Percentiles rank a stretch among this genome's conserved stretches.
Conservation (phyloP, 2,113 vertebrate species). For the Falco punctatus region DNA sequence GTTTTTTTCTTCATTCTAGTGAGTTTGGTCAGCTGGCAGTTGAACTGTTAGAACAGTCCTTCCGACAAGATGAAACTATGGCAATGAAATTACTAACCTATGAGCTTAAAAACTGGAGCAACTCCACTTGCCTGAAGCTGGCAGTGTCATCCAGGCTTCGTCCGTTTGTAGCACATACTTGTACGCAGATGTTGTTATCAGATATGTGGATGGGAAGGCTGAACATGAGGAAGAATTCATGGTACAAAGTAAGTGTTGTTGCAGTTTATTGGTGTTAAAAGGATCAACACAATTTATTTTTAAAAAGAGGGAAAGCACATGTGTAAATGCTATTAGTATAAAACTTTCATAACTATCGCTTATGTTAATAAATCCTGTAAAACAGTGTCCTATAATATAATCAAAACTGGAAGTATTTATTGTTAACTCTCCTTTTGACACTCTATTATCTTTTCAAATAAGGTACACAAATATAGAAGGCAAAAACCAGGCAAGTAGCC, state of each 20-base stretch:
- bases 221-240: constrained; percentile 99
- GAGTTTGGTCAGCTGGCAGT: constrained; percentile 96
- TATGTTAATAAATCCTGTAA: constrained; percentile 49
- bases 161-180: constrained; percentile 95
- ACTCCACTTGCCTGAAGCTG: constrained; percentile 96
- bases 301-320: not conserved
- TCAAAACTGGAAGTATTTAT: constrained; percentile 47
- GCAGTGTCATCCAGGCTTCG: constrained; percentile 95
- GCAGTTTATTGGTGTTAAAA: not conserved
- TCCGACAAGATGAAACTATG: constrained; percentile 98
- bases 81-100: constrained; percentile 99
- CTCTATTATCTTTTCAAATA: constrained; percentile 75
- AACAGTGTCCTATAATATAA: constrained; percentile 22
- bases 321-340: not conserved
- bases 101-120: constrained; percentile 99
- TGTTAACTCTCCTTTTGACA: constrained; percentile 66
- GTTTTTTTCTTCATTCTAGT: constrained; percentile 63
- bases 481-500: constrained; percentile 74
- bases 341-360: not conserved
- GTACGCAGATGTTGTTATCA: constrained; percentile 95
- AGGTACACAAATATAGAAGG: constrained; percentile 76
- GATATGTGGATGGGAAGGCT: constrained; percentile 99
- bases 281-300: not conserved
- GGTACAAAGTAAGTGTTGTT: constrained; percentile 92
- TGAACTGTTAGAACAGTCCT: constrained; percentile 95